Evolutionary conservation across 2,888 invertebrate genomes (phyloP).

Genomic region (Conomelus anceps): DNA sequence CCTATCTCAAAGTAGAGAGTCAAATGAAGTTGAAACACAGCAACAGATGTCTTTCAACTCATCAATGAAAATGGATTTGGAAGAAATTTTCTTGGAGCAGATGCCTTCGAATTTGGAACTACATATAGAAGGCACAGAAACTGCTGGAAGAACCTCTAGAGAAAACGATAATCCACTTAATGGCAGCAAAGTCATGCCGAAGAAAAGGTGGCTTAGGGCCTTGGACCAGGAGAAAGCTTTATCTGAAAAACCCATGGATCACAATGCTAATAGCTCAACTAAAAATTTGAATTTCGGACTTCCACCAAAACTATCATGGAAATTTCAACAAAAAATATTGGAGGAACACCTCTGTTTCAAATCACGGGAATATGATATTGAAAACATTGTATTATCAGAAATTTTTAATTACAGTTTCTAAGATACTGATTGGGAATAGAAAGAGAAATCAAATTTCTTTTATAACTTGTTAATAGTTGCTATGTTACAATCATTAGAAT

Average conservation of each 20-base stretch:
- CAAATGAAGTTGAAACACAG: background rate
- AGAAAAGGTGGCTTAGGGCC: background rate
- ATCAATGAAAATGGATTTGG: background rate
- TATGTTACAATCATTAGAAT: background rate
- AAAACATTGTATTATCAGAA: background rate
- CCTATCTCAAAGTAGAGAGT: background rate
- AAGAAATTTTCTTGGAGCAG: background rate
- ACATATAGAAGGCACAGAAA: too few relatives aligned
- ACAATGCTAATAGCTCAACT: background rate
- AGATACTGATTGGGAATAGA: background rate
- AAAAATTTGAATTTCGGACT: background rate
- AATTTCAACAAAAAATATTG: background rate
- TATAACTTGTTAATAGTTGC: background rate
- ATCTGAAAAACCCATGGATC: background rate
- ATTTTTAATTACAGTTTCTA: background rate
- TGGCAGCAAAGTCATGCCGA: background rate
- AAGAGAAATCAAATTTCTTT: background rate
- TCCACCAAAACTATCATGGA: background rate
- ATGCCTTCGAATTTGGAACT: background rate
- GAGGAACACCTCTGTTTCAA: background rate
- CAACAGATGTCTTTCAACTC: background rate
- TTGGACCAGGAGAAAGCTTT: background rate
- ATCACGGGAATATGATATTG: background rate
- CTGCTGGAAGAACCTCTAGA: background rate
- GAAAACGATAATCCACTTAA: background rate